Percentiles rank a stretch among this genome's conserved stretches.
Evolutionary conservation across 2,113 vertebrate genomes (phyloP).

Genomic region (Elephantulus edwardii): DNA sequence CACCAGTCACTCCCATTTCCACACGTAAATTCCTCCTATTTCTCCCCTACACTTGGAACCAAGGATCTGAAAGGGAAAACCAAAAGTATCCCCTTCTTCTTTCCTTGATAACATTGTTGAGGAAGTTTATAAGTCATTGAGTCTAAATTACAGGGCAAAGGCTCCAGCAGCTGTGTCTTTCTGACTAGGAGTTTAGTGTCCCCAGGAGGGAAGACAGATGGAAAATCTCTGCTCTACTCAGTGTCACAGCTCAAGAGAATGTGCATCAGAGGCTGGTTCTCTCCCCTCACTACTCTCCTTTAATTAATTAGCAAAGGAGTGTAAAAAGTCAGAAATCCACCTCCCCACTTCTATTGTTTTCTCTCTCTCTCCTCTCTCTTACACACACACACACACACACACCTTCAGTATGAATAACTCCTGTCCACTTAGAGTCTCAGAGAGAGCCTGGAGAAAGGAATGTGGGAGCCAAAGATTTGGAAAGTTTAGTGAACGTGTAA

Average conservation of each 20-base stretch:
- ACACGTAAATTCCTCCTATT: neutral
- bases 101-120: neutral
- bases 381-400: neutral
- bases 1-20: neutral
- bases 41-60: neutral
- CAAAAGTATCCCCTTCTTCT: neutral
- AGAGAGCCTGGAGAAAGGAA: neutral
- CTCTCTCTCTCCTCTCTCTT: neutral
- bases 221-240: conserved; percentile 52
- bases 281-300: neutral
- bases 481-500: neutral
- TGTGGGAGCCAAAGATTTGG: neutral
- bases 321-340: conserved; percentile 68
- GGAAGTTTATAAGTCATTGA: conserved; percentile 26
- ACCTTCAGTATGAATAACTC: neutral
- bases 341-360: conserved; percentile 26
- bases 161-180: conserved; percentile 50
- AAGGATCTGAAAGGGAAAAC: neutral
- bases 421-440: neutral
- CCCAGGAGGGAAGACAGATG: conserved; percentile 24
- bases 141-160: neutral
- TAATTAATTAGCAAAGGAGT: conserved; percentile 73
- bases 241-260: conserved; percentile 54
- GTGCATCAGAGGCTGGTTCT: conserved; percentile 30
- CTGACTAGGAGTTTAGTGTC: conserved; percentile 40